phyloP scores from a whole-genome alignment of 2,113 vertebrate species.

The Lipophrys pholis region DNA sequence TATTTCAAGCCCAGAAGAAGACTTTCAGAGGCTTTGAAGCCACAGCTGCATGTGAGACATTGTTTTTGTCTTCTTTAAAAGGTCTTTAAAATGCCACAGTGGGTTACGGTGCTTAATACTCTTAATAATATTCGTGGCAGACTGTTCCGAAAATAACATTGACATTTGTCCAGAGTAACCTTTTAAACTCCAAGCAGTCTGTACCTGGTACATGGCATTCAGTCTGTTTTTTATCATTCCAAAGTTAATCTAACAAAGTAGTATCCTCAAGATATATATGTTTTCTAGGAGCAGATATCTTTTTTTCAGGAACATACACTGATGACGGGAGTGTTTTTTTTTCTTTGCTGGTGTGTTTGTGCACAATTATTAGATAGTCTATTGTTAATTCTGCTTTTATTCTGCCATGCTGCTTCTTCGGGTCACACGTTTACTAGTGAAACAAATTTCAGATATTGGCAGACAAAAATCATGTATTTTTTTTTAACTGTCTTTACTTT shows the following conservation, averaged over 20 bases:
- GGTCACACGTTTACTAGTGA: slow-evolving; percentile 30
- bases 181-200: slow-evolving; percentile 32
- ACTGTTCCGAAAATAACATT: slow-evolving; percentile 24
- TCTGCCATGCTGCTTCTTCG: background rate
- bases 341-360: background rate
- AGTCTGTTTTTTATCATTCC: slow-evolving; percentile 39
- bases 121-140: slow-evolving; percentile 30
- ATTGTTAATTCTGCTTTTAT: slow-evolving; percentile 23
- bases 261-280: background rate
- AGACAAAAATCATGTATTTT: slow-evolving; percentile 7
- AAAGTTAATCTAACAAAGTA: slow-evolving; percentile 18
- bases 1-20: slow-evolving; percentile 74
- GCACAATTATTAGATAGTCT: slow-evolving; percentile 36
- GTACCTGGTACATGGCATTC: slow-evolving; percentile 54
- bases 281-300: slow-evolving; percentile 5
- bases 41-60: slow-evolving; percentile 71
- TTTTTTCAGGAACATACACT: slow-evolving; percentile 19
- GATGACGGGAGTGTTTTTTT: background rate
- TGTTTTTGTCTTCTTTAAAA: slow-evolving; percentile 60
- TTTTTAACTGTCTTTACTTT: no score
- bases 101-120: slow-evolving; percentile 42
- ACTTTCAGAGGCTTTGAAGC: slow-evolving; percentile 69
- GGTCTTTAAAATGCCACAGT: slow-evolving; percentile 49
- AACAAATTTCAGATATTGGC: slow-evolving; percentile 33
- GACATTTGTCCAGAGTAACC: slow-evolving; percentile 15